Percentiles rank a stretch among this genome's conserved stretches.
phyloP scores from a whole-genome alignment of 2,113 vertebrate species.

The Hippopotamus amphibius region DNA sequence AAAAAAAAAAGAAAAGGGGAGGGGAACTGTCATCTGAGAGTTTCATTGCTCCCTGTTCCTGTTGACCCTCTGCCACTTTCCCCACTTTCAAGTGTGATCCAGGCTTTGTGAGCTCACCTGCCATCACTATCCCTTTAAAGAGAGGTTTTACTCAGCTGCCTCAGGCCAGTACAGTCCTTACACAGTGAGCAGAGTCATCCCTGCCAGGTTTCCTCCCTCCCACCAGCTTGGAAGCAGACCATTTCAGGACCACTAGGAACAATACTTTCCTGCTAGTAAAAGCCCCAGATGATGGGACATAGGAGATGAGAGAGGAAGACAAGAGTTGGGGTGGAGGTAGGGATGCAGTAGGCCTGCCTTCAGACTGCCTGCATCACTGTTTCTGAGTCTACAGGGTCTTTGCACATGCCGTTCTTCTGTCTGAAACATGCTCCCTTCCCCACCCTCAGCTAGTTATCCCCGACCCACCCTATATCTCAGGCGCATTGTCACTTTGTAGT shows the following conservation, averaged over 20 bases:
- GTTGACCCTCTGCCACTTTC: background rate
- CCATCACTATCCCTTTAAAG: background rate
- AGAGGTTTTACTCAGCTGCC: background rate
- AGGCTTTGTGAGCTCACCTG: background rate
- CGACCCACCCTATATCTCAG: background rate
- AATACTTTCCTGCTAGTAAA: background rate
- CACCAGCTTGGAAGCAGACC: background rate
- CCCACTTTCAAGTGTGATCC: background rate
- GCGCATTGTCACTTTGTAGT: background rate
- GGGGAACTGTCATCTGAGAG: background rate
- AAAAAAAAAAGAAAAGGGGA: background rate
- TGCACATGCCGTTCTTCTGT: background rate
- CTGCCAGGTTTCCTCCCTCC: background rate
- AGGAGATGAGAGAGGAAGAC: background rate
- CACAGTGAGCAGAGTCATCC: background rate
- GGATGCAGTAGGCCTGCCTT: background rate
- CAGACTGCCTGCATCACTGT: accelerated
- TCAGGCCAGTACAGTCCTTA: background rate
- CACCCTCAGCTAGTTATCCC: too few relatives aligned
- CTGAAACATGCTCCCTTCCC: background rate
- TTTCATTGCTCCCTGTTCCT: background rate
- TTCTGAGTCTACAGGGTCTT: background rate
- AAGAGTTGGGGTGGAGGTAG: accelerated
- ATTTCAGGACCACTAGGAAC: background rate
- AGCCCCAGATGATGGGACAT: background rate